A percentile compares a stretch with the other conserved stretches of the same genome.
Conservation (phyloP, 2,888 invertebrate species). For the Melolontha melolontha region DNA sequence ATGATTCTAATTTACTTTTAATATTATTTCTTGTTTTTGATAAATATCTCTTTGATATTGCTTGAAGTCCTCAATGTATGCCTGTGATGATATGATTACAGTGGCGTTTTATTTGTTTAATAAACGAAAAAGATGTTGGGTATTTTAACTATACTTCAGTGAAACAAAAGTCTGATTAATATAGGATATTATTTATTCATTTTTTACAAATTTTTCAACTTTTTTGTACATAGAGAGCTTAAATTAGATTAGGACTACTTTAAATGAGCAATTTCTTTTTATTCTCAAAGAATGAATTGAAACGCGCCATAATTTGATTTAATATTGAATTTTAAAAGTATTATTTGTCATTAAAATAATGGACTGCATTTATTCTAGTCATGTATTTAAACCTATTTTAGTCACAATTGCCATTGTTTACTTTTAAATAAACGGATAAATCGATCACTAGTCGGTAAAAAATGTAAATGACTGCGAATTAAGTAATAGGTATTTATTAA, state of each 20-base stretch:
- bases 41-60: too few relatives aligned
- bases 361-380: constrained; percentile 33
- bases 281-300: too few relatives aligned
- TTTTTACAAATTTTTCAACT: not conserved
- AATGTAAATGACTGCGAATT: constrained; percentile 30
- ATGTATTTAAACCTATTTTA: constrained; percentile 31
- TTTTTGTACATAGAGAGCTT: not conserved
- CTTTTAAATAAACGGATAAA: constrained; percentile 13
- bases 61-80: too few relatives aligned
- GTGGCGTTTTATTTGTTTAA: too few relatives aligned
- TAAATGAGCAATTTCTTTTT: too few relatives aligned
- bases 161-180: constrained; percentile 32
- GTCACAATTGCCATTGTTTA: constrained; percentile 23
- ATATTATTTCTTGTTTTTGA: too few relatives aligned
- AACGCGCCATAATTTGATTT: too few relatives aligned
- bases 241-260: too few relatives aligned
- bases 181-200: constrained; percentile 27
- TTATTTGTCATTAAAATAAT: not conserved
- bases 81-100: too few relatives aligned
- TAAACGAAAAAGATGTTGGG: too few relatives aligned
- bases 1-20: too few relatives aligned
- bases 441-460: constrained; percentile 10
- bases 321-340: not conserved
- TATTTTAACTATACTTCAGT: not conserved
- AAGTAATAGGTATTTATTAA: constrained; percentile 26